These are phyloP conservation scores for Cryptops parisi DNA, from an alignment of 2,888 invertebrate genomes.

Conservation along the genomic window DNA sequence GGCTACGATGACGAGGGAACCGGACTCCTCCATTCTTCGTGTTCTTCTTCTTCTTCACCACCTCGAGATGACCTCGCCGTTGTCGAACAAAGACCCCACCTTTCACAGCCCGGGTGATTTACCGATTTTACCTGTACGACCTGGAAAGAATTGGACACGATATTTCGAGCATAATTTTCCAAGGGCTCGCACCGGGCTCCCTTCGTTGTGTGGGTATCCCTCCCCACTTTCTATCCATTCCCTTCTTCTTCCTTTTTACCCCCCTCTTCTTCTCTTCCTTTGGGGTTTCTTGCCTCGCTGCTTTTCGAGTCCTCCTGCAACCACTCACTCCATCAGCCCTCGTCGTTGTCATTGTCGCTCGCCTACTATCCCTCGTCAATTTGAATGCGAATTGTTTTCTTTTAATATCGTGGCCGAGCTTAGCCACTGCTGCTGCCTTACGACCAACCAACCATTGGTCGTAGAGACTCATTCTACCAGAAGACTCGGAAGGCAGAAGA, in stretches of 20 bases:
- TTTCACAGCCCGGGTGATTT: constrained; percentile 11
- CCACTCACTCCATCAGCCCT: not conserved
- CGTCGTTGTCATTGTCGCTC: not conserved
- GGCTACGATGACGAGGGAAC: too few species aligned
- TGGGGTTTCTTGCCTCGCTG: not conserved
- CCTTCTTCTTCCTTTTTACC: not conserved
- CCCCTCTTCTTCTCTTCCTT: not conserved
- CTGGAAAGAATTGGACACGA: not conserved
- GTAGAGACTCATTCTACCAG: not conserved
- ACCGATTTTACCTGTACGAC: not conserved
- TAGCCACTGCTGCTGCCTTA: too few species aligned
- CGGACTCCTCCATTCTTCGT: not conserved
- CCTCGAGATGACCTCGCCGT: constrained; percentile 3
- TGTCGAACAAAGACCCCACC: constrained; percentile 11
- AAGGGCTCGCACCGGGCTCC: not conserved
- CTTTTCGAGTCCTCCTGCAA: not conserved
- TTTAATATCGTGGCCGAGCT: not conserved
- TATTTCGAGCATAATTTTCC: not conserved
- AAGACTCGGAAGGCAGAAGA: not conserved
- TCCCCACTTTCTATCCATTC: not conserved
- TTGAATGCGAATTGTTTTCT: not conserved
- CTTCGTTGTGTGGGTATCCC: not conserved
- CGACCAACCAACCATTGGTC: too few species aligned
- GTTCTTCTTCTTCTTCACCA: constrained; percentile 4
- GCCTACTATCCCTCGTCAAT: not conserved